Evolutionary conservation across 2,888 invertebrate genomes (phyloP).

Genomic region (Nasonia oneida): DNA sequence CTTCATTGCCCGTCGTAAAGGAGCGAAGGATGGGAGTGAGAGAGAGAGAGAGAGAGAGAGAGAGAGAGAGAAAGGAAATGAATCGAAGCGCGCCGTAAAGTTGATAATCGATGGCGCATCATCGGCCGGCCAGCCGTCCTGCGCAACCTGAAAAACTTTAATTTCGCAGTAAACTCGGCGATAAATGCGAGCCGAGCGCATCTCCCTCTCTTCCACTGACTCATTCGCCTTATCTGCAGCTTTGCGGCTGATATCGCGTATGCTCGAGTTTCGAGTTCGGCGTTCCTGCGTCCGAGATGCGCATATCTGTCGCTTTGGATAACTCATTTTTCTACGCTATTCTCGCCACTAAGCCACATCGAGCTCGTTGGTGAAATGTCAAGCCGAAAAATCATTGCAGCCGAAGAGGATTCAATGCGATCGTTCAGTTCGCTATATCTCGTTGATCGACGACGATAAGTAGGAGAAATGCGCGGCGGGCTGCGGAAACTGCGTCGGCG

Average conservation of each 20-base stretch:
- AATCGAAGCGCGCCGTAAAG: constrained; percentile 30
- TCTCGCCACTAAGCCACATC: too few species aligned
- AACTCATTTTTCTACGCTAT: too few species aligned
- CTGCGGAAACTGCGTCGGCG: neutral
- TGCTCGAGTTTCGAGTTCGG: neutral
- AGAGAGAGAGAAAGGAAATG: neutral
- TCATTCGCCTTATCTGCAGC: neutral
- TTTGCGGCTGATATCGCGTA: neutral
- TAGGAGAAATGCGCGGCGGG: constrained; percentile 20
- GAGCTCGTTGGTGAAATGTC: constrained; percentile 1
- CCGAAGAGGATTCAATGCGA: constrained; percentile 54
- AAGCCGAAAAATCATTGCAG: constrained; percentile 48
- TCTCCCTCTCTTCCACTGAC: neutral
- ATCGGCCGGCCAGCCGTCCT: neutral
- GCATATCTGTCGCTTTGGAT: neutral
- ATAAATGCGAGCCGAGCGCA: neutral
- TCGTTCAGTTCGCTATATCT: constrained; percentile 35
- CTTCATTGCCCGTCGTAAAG: constrained; percentile 14
- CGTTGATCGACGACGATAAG: constrained; percentile 45
- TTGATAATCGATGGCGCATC: constrained; percentile 20
- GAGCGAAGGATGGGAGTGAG: neutral
- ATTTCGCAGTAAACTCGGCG: constrained; percentile 16
- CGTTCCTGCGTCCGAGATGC: neutral
- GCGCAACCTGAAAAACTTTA: constrained; percentile 15
- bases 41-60: neutral